Evolutionary conservation across 2,113 vertebrate genomes (phyloP), one percentile per base, ranked within the genome.

Genomic region (Cyphomyrus discorhynchus): DNA sequence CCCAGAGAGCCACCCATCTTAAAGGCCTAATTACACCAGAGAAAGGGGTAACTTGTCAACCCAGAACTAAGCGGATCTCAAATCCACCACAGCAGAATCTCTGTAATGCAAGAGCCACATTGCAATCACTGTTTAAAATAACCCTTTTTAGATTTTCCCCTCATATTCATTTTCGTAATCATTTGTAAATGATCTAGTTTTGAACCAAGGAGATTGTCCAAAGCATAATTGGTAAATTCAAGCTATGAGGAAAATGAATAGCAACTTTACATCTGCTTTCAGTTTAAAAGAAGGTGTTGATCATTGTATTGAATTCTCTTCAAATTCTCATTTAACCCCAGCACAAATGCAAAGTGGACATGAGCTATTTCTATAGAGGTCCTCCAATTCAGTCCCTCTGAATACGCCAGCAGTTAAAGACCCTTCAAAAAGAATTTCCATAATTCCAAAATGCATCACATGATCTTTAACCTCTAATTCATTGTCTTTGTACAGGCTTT

Each of bases 41-140:
- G 70, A 93, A 91, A 89, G 88, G 74, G 92, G 92, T 95, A 93
- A 93, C 89, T 92, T 93, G 93, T 93, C 94, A 92, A 39, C 50
- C 89, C 46, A 90, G 70, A 90, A 86, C 58, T 39, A 89, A 88
- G 87, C 88, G n/a, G 45, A 90, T 89, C 91, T 96, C 91, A 90
- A 95, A 94, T 47, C 39, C 94, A 93, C 89, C 10, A 88, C 90
- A 45, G 82, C 90, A 92, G 89, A 85, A 92, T 92, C 92, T 90
- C 58, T 91, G 53, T 19, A 56, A 52, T 15, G 15, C 2, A 86
- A 31, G 3, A 82, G 86, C 91, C 39, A 35, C 89, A 90, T 93
- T 91, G 90, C 90, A 90, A 90, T 88, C 89, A 88, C 80, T 47
- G 49, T 91, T 58, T 31, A 90, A 90, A 91, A 92, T 91, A 89